These are phyloP conservation scores for Ciona savignyi DNA, from an alignment of 23 tunicate species.

Conservation along the genomic window DNA sequence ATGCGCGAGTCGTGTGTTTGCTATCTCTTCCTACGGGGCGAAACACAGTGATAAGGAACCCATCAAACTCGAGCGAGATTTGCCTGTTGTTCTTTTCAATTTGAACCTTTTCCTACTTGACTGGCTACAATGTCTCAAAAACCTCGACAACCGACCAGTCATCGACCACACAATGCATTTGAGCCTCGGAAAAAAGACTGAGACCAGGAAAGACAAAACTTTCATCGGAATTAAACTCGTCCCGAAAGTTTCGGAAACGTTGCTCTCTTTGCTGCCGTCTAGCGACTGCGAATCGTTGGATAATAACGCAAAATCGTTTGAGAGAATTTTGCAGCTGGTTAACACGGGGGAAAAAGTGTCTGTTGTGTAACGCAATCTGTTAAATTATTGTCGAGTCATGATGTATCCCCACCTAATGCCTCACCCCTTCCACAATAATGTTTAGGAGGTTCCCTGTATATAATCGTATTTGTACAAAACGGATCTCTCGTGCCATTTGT, in stretches of 20 bases:
- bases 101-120: conserved; percentile 14
- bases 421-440: too few relatives aligned
- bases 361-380: too few relatives aligned
- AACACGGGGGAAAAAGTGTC: neutral
- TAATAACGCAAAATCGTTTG: neutral
- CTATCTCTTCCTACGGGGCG: conserved; percentile 16
- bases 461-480: too few relatives aligned
- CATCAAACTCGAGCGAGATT: conserved; percentile 6
- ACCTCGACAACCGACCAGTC: neutral
- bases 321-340: neutral
- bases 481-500: too few relatives aligned
- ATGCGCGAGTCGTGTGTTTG: conserved; percentile 38
- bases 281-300: neutral
- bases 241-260: conserved; percentile 16
- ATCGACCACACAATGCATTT: neutral
- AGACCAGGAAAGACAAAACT: conserved; percentile 9
- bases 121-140: neutral
- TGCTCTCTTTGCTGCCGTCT: neutral
- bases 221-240: conserved; percentile 18
- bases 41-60: neutral
- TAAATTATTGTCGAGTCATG: too few relatives aligned
- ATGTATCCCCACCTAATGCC: too few relatives aligned
- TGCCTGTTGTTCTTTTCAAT: conserved; percentile 7
- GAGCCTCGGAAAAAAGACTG: conserved; percentile 12
- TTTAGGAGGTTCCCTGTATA: too few relatives aligned